phyloP scores from a whole-genome alignment of 2,113 vertebrate genomes.

The Lamprologus tigripictilis region DNA sequence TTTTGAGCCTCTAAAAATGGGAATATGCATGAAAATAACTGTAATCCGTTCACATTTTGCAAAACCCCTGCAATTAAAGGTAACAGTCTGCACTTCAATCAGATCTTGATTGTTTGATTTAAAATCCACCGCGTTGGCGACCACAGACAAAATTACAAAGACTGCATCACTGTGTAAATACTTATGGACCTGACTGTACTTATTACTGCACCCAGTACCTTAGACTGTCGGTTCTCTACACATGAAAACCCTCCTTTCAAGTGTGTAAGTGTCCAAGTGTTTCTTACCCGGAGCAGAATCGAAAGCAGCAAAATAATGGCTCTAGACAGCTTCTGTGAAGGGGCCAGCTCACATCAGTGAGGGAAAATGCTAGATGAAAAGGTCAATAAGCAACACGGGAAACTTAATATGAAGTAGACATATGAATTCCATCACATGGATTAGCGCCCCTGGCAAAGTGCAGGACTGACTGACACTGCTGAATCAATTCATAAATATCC shows the following conservation, averaged over 20 bases:
- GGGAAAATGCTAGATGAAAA: slow-evolving; percentile 66
- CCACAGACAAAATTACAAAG: background rate
- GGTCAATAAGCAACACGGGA: slow-evolving; percentile 68
- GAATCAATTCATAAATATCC: slow-evolving; percentile 71
- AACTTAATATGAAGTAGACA: slow-evolving; percentile 72
- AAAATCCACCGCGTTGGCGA: background rate
- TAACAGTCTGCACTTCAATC: background rate
- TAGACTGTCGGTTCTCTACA: background rate
- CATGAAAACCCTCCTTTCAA: background rate
- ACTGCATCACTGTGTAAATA: background rate
- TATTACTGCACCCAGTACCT: background rate
- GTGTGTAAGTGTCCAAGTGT: slow-evolving; percentile 26
- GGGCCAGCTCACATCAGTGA: slow-evolving; percentile 44
- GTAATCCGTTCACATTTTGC: background rate
- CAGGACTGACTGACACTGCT: slow-evolving; percentile 50
- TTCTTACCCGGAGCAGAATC: slow-evolving; percentile 45
- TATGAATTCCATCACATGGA: slow-evolving; percentile 68
- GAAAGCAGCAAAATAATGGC: slow-evolving; percentile 49
- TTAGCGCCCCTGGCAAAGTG: slow-evolving; percentile 66
- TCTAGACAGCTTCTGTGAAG: slow-evolving; percentile 44
- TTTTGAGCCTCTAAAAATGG: background rate
- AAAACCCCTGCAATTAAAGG: background rate
- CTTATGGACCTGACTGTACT: background rate
- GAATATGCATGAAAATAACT: background rate
- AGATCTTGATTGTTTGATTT: background rate